Base-by-base conservation (phyloP, 2,797 vertebrate genomes). In the Geotrypetes seraphini region DNA sequence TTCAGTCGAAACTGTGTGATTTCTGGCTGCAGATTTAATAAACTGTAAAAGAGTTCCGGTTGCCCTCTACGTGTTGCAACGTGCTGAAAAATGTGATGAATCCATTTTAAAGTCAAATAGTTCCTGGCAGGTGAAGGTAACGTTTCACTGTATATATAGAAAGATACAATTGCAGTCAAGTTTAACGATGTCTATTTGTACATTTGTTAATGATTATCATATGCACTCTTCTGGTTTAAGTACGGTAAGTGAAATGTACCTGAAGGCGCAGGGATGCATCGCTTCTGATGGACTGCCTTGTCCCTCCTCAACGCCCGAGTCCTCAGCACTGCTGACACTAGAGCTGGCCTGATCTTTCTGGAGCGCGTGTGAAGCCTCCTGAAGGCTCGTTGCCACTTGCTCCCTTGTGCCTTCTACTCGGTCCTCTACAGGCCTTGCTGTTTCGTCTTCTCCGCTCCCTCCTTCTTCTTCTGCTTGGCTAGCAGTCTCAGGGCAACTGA, bases 221-320 rank as follows among this genome's bases (percentile, higher is more conserved):
- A n/a, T n/a, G n/a, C n/a, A n/a, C 5, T 19, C 8, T 8, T 19
- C 8, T 8, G 8, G 5, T 19, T 5, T 19, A 19, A 5, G n/a
- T n/a, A n/a, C n/a, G n/a, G n/a, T n/a, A 19, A 5, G 19, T 22
- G 19, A 13, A 19, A 2, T 3, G 79, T 75, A 97, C 95, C 85
- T 92, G 73, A 99, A 97, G 60, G 97, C 95, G 0, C 93, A 91
- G 16, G 90, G 76, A 50, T 97, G 95, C 16, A 60, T 81, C 42
- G 39, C 50, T 32, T 94, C 91, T 0, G 63, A 78, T 2, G 83
- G 83, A 52, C 82, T 86, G 17, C 76, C 75, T 50, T 87, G 84
- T 31, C 80, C 82, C 47, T 82, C 81, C 1, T 83, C 81, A 16
- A 84, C 73, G 1, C 69, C 73, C 0, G 84, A 82, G 56, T 83